Evolutionary conservation across 2,888 invertebrate genomes (phyloP).

Genomic region (Acronicta aceris): DNA sequence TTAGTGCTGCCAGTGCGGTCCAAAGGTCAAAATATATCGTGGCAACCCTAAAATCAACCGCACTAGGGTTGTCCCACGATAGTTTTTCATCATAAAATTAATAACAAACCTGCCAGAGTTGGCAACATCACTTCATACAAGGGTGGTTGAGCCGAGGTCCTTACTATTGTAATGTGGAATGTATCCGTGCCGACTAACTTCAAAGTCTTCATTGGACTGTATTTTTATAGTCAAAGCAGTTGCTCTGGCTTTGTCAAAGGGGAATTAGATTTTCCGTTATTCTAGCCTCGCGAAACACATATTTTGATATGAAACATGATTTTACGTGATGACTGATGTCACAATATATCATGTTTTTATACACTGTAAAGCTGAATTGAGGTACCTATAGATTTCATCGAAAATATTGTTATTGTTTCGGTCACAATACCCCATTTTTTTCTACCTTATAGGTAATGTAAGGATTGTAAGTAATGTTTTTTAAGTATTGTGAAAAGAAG

Average conservation of each 20-base stretch:
- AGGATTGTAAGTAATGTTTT: too few species aligned
- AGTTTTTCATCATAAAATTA: slow-evolving; percentile 28
- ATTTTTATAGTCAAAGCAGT: slow-evolving; percentile 16
- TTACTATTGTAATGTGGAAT: slow-evolving; percentile 43
- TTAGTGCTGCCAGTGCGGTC: too few species aligned
- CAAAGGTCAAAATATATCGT: too few species aligned
- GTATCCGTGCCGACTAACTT: slow-evolving; percentile 21
- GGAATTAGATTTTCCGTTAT: slow-evolving; percentile 39
- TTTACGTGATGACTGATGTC: slow-evolving; percentile 11
- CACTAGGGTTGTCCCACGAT: slow-evolving; percentile 15
- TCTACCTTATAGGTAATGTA: too few species aligned
- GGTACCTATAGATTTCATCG: too few species aligned
- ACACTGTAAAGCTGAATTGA: too few species aligned
- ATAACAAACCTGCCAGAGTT: slow-evolving; percentile 13
- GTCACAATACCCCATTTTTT: background rate
- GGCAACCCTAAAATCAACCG: background rate
- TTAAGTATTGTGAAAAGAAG: too few species aligned
- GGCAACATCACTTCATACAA: slow-evolving; percentile 20
- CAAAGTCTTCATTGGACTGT: slow-evolving; percentile 43
- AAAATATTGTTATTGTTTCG: too few species aligned
- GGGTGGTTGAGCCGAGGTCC: slow-evolving; percentile 34
- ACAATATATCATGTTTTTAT: slow-evolving; percentile 9
- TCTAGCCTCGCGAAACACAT: slow-evolving; percentile 7
- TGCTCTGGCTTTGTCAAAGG: slow-evolving; percentile 8
- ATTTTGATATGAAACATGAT: slow-evolving; percentile 7